phyloP scores from a whole-genome alignment of 2,888 invertebrate species.

The Bimastos eiseni region DNA sequence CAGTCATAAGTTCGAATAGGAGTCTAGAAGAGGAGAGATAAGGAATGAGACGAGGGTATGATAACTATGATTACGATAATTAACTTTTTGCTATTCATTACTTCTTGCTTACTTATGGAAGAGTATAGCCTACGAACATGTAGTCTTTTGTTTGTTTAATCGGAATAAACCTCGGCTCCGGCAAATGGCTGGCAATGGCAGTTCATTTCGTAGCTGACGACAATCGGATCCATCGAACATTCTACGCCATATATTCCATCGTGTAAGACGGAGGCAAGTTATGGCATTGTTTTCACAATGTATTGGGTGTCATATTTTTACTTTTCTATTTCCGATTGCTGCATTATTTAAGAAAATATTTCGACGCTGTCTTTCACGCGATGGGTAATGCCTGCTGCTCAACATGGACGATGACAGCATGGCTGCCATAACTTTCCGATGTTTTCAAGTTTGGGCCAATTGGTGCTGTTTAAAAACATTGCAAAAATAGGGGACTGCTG shows the following conservation, averaged over 20 bases:
- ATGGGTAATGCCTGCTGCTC: not conserved
- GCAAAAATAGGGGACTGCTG: not conserved
- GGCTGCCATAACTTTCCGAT: not conserved
- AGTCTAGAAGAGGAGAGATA: too few relatives aligned
- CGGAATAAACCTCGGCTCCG: conserved; percentile 2
- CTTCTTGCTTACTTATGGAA: not conserved
- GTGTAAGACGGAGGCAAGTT: not conserved
- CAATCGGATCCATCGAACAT: conserved; percentile 13
- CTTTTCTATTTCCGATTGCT: not conserved
- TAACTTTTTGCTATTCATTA: too few relatives aligned
- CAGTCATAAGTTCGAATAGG: too few relatives aligned
- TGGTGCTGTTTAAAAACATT: not conserved
- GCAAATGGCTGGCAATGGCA: conserved; percentile 7
- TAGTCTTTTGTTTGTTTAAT: conserved; percentile 13
- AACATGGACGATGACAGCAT: not conserved
- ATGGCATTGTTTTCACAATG: not conserved
- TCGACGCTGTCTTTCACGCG: not conserved
- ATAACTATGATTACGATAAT: too few relatives aligned
- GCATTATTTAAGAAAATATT: not conserved
- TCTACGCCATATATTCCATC: conserved; percentile 3
- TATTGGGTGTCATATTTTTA: not conserved
- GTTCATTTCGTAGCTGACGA: not conserved
- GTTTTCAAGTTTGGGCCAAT: not conserved
- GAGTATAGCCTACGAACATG: not conserved
- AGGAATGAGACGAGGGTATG: too few relatives aligned